These are phyloP conservation scores for Crotalus helleri DNA, from an alignment of 2,113 vertebrate species.

Conservation along the genomic window DNA sequence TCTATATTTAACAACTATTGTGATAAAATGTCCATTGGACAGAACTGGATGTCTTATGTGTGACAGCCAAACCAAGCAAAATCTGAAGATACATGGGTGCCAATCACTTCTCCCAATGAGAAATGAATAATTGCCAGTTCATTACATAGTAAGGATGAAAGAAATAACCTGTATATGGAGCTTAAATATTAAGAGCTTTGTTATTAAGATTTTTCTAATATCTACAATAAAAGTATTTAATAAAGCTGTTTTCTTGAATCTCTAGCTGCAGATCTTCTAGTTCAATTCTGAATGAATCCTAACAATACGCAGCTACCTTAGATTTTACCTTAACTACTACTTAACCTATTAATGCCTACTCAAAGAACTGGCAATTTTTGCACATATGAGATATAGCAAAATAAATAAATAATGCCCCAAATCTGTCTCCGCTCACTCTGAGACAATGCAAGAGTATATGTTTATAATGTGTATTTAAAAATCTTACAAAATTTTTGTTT, in stretches of 20 bases:
- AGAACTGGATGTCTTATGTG: neutral
- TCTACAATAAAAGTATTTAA: neutral
- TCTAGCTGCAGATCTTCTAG: neutral
- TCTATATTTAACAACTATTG: neutral
- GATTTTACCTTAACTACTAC: neutral
- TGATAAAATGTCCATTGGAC: neutral
- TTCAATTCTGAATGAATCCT: neutral
- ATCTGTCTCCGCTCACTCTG: neutral
- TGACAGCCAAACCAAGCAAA: neutral
- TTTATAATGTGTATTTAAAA: neutral
- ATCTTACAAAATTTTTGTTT: neutral
- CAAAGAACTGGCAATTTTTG: neutral
- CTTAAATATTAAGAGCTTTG: neutral
- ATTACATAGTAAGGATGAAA: neutral
- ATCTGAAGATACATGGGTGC: neutral
- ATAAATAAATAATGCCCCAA: neutral
- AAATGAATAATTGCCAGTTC: neutral
- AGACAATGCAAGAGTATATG: neutral
- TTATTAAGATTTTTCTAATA: neutral
- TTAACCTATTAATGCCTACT: neutral
- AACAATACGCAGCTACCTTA: neutral
- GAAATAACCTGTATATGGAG: neutral
- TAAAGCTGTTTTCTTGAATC: neutral
- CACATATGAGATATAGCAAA: neutral
- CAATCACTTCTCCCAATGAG: neutral